Conservation (phyloP, 1,140 invertebrate species). For the Drosophila triauraria region DNA sequence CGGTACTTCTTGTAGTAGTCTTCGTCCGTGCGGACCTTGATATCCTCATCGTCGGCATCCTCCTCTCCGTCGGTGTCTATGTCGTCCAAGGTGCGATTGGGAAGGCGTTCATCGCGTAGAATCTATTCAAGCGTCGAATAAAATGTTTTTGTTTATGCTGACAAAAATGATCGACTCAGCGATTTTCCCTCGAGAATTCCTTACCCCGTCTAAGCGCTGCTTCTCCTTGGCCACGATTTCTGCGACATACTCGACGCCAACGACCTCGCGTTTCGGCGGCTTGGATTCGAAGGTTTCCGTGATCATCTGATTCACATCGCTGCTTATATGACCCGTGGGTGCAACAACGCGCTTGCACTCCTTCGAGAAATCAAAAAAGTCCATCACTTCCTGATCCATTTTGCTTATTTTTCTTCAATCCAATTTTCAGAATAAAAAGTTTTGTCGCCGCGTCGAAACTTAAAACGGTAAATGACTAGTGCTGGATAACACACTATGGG, state of each 20-base stretch:
- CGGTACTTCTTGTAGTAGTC: slow-evolving; percentile 62
- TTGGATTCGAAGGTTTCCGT: slow-evolving; percentile 29
- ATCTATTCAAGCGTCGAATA: slow-evolving; percentile 3
- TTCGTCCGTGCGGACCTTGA: slow-evolving; percentile 51
- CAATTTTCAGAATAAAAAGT: neutral
- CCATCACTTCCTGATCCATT: slow-evolving; percentile 70
- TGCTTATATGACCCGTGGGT: slow-evolving; percentile 36
- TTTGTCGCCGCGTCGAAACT: slow-evolving; percentile 1
- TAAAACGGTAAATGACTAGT: slow-evolving; percentile 46
- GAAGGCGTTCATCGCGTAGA: neutral
- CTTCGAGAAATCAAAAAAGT: slow-evolving; percentile 82
- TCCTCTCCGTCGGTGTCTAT: slow-evolving; percentile 61
- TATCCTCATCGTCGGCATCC: slow-evolving; percentile 2
- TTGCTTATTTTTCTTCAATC: neutral
- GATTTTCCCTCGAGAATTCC: neutral
- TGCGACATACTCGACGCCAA: slow-evolving; percentile 62
- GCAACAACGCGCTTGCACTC: slow-evolving; percentile 51
- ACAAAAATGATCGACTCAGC: slow-evolving; percentile 4
- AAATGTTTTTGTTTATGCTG: neutral
- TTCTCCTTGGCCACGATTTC: slow-evolving; percentile 55
- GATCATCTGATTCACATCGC: slow-evolving; percentile 3
- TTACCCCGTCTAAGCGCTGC: slow-evolving; percentile 53
- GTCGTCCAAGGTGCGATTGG: slow-evolving; percentile 47
- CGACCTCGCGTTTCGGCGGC: slow-evolving; percentile 58
- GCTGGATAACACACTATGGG: too few species aligned